Evolutionary conservation across 2,888 invertebrate genomes (phyloP).

Genomic region (Chrysopilus asiliformis): DNA sequence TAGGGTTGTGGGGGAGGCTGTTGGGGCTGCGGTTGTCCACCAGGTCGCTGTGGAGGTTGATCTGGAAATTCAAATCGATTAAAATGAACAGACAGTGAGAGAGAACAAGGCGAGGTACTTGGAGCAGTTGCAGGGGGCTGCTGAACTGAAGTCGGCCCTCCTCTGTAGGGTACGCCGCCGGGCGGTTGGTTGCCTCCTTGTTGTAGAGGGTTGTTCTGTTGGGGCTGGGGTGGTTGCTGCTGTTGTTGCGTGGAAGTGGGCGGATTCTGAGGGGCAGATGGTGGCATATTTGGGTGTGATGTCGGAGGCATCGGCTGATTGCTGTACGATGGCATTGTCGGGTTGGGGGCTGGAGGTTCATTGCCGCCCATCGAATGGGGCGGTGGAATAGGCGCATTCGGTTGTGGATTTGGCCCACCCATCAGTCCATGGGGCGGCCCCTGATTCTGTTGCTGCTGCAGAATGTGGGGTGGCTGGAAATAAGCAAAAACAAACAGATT

Average conservation of each 20-base stretch:
- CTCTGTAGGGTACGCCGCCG: conserved; percentile 9
- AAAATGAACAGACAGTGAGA: background rate
- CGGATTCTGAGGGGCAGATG: conserved; percentile 6
- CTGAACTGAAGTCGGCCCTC: conserved; percentile 25
- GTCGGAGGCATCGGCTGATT: conserved; percentile 19
- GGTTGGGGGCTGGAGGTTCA: no score
- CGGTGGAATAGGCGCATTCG: no score
- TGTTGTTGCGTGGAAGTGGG: conserved; percentile 6
- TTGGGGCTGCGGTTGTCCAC: conserved; percentile 38
- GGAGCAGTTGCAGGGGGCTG: conserved; percentile 20
- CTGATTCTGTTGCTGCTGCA: conserved; percentile 34
- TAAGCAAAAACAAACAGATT: background rate
- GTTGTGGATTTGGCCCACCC: conserved; percentile 20
- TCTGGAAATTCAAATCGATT: conserved; percentile 18
- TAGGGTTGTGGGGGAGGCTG: conserved; percentile 42
- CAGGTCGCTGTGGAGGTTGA: conserved; percentile 43
- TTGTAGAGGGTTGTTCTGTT: conserved; percentile 4
- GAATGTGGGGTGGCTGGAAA: conserved; percentile 44
- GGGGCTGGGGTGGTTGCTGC: conserved; percentile 9
- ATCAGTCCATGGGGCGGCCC: conserved; percentile 32
- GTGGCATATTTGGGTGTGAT: conserved; percentile 11
- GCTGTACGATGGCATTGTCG: conserved; percentile 30
- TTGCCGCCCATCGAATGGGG: no score
- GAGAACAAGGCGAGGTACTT: background rate
- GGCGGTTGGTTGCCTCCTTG: conserved; percentile 5